Conservation (phyloP, 30 jellyfish, hydroid and myxozoan species). For the Cassiopea andromeda region DNA sequence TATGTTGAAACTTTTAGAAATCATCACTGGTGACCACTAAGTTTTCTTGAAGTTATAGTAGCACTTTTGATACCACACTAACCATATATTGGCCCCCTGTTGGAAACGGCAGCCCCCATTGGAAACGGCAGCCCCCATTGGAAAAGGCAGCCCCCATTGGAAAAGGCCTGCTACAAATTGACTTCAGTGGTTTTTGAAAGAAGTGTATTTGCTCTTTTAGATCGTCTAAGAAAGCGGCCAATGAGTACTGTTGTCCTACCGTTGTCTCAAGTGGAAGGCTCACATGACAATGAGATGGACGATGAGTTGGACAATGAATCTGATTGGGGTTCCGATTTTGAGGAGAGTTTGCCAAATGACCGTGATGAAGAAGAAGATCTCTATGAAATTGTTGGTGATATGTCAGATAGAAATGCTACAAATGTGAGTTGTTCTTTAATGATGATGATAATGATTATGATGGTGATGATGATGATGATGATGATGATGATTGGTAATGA, state of each 20-base stretch:
- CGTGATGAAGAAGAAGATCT: constrained; percentile 54
- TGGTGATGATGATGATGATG: background rate
- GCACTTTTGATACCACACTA: no score
- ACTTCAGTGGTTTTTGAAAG: no score
- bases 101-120: no score
- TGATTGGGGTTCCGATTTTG: constrained; percentile 88
- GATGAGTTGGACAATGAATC: constrained; percentile 23
- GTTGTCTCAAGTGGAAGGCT: constrained; percentile 71
- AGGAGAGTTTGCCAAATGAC: constrained; percentile 27
- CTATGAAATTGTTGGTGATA: constrained; percentile 82
- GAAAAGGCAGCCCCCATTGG: no score
- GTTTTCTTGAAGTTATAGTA: no score
- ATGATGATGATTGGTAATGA: no score
- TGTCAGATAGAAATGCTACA: constrained; percentile 35
- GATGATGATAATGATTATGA: no score
- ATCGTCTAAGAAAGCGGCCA: constrained; percentile 53
- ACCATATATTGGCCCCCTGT: no score
- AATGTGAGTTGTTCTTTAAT: constrained; percentile 63
- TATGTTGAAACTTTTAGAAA: no score
- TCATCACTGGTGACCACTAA: no score
- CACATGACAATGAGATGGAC: constrained; percentile 65
- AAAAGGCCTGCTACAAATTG: no score
- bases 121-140: no score
- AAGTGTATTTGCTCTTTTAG: constrained; percentile 8
- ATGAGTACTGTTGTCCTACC: constrained; percentile 85